Conservation (phyloP, 2,888 invertebrate species). For the Andrena hattorfiana region DNA sequence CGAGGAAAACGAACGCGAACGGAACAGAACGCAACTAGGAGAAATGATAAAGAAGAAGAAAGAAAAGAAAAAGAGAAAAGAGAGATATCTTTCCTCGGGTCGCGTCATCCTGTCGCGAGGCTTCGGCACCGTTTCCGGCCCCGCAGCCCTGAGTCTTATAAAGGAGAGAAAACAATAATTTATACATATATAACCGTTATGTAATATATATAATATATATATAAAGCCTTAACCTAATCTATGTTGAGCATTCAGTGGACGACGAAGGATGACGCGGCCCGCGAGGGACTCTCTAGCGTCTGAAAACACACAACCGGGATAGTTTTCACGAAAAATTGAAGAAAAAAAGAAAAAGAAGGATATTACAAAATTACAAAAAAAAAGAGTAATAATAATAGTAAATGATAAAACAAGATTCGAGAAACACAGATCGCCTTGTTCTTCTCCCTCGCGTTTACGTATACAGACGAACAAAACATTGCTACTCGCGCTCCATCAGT, state of each 20-base stretch:
- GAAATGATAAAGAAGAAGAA: slow-evolving; percentile 17
- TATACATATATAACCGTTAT: slow-evolving; percentile 80
- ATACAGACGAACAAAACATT: slow-evolving; percentile 57
- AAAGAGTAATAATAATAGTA: slow-evolving; percentile 42
- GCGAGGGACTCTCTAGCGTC: slow-evolving; percentile 37
- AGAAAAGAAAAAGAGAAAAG: slow-evolving; percentile 18
- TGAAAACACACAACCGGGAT: slow-evolving; percentile 63
- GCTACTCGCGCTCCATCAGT: slow-evolving; percentile 24
- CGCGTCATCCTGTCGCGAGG: slow-evolving; percentile 74
- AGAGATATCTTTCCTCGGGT: slow-evolving; percentile 54
- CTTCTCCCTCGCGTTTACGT: slow-evolving; percentile 47
- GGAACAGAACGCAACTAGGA: slow-evolving; percentile 40
- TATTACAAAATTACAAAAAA: slow-evolving; percentile 43
- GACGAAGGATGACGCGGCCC: slow-evolving; percentile 68
- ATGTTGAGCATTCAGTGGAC: slow-evolving; percentile 82
- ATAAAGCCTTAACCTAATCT: slow-evolving; percentile 81
- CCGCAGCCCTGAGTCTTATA: slow-evolving; percentile 75
- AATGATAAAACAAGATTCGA: slow-evolving; percentile 38
- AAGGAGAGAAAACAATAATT: slow-evolving; percentile 76
- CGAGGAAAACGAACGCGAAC: slow-evolving; percentile 34
- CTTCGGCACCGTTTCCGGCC: slow-evolving; percentile 33
- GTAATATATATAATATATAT: slow-evolving; percentile 69
- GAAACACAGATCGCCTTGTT: slow-evolving; percentile 58
- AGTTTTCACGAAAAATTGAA: slow-evolving; percentile 15
- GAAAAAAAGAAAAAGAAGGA: slow-evolving; percentile 14